phyloP scores from a whole-genome alignment of 2,113 vertebrate species.

The Mungos mungo region DNA sequence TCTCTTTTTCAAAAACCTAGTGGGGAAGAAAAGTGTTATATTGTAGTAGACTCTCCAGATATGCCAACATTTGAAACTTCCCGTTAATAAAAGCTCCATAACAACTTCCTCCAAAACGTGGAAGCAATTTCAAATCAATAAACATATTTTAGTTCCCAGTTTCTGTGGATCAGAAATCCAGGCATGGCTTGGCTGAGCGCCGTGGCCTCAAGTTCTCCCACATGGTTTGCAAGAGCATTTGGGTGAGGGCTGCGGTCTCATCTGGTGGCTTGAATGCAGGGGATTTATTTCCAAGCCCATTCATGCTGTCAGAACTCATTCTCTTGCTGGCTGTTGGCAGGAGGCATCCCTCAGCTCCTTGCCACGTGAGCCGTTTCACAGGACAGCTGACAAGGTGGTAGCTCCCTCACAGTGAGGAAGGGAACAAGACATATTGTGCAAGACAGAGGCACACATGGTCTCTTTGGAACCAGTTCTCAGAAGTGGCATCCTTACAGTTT shows the following conservation, averaged over 20 bases:
- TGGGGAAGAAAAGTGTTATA: not conserved
- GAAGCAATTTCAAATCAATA: not conserved
- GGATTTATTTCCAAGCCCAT: not conserved
- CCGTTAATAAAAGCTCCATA: not conserved
- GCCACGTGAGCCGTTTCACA: not conserved
- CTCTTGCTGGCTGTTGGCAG: not conserved
- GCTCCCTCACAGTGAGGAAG: not conserved
- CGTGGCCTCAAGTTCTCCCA: accelerated
- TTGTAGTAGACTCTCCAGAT: not conserved
- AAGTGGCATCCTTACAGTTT: not conserved
- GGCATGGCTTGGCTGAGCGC: not conserved
- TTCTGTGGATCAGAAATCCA: not conserved
- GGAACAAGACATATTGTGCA: accelerated
- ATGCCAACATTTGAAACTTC: not conserved
- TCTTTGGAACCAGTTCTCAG: not conserved
- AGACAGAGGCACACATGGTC: not conserved
- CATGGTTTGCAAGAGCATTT: not conserved
- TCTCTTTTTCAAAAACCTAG: not conserved
- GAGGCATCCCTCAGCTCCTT: not conserved
- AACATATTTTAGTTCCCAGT: not conserved
- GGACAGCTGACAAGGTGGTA: not conserved
- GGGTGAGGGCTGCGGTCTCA: not conserved
- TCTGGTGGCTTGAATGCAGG: not conserved
- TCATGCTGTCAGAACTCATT: not conserved
- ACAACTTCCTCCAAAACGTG: not conserved